Conservation (phyloP, 2,113 vertebrate species). For the Nicator chloris region DNA sequence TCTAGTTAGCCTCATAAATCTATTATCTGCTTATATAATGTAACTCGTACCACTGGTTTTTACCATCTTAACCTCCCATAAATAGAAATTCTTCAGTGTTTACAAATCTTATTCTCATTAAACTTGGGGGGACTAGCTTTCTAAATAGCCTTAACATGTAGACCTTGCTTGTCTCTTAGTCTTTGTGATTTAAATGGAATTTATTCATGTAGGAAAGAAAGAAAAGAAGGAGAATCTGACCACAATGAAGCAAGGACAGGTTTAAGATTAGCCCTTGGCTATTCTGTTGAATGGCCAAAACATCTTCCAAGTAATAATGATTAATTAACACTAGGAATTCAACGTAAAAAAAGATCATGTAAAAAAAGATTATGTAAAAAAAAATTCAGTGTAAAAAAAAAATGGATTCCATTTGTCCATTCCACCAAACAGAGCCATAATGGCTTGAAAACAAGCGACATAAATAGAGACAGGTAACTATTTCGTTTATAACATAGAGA, state of each 20-base stretch:
- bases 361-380: neutral
- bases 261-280: neutral
- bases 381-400: too few relatives aligned
- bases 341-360: neutral
- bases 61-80: neutral
- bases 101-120: neutral
- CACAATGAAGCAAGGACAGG: neutral
- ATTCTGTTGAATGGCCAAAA: neutral
- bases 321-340: conserved; percentile 12
- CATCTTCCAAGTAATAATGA: neutral
- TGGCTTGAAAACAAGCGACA: neutral
- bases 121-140: neutral
- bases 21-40: neutral
- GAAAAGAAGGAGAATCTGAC: neutral
- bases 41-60: neutral
- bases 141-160: neutral
- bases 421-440: neutral
- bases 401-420: neutral
- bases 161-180: neutral
- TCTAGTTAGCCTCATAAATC: neutral
- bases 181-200: neutral
- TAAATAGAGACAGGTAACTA: neutral
- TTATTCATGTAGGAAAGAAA: neutral
- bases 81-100: neutral
- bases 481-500: neutral